Conservation (phyloP, 2,797 vertebrate species). For the Hemitrygon akajei region DNA sequence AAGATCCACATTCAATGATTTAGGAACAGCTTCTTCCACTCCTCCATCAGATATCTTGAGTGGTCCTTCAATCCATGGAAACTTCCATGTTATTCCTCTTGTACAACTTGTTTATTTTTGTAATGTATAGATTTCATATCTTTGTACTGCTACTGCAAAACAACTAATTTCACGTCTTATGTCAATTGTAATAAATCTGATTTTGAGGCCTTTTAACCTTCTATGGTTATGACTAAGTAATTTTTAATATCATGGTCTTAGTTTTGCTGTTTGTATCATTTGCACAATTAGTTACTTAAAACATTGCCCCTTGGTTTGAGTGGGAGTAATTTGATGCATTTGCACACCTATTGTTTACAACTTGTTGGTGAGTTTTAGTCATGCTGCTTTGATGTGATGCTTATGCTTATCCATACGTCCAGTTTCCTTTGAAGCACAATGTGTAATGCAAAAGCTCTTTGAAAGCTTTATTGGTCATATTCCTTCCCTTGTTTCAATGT, state of each 20-base stretch:
- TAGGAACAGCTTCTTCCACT: no score
- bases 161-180: no score
- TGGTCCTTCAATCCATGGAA: no score
- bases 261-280: not conserved
- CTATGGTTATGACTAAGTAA: not conserved
- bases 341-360: not conserved
- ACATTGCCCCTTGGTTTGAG: not conserved
- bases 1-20: no score
- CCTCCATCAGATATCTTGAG: no score
- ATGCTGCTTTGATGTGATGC: not conserved
- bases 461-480: not conserved
- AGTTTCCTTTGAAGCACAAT: not conserved
- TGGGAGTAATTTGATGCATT: not conserved
- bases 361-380: not conserved
- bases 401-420: not conserved
- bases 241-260: not conserved
- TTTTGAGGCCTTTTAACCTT: not conserved
- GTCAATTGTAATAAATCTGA: no score
- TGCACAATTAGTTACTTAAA: not conserved
- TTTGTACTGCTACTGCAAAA: no score
- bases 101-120: no score
- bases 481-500: not conserved
- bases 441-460: not conserved
- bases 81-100: no score
- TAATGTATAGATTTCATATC: no score